Conservation (phyloP, 2,113 vertebrate genomes). For the Lonchura striata region DNA sequence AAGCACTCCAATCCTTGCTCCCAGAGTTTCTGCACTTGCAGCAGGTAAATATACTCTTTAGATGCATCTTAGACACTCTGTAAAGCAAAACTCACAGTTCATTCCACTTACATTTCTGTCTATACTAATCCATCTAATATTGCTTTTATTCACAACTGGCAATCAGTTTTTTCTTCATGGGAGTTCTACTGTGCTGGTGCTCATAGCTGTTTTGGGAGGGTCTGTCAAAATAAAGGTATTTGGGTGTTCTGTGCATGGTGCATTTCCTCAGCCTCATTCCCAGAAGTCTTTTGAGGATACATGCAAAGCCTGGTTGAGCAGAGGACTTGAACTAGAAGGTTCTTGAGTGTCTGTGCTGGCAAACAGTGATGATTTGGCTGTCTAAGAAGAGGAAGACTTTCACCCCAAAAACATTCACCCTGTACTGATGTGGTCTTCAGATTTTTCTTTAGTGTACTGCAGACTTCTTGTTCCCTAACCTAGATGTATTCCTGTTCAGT, state of each 20-base stretch:
- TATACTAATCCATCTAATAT: neutral
- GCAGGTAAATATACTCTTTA: neutral
- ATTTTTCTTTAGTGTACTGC: neutral
- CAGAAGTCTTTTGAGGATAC: neutral
- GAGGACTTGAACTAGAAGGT: neutral
- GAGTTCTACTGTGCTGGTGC: neutral
- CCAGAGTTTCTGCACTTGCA: neutral
- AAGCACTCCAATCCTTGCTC: neutral
- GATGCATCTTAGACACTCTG: neutral
- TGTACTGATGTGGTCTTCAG: neutral
- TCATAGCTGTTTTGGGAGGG: neutral
- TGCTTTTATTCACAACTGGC: neutral
- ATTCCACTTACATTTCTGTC: neutral
- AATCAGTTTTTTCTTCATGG: neutral
- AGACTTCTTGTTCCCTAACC: neutral
- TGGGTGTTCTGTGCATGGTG: neutral
- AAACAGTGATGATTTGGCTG: neutral
- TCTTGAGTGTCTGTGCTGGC: neutral
- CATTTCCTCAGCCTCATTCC: neutral
- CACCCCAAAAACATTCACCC: neutral
- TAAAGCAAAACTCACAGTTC: neutral
- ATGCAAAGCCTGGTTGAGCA: neutral
- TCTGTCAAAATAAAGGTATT: neutral
- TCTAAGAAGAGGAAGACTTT: neutral
- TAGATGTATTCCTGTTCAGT: neutral